Conservation (phyloP, 1,140 invertebrate species). For the Paraescarpia echinospica region DNA sequence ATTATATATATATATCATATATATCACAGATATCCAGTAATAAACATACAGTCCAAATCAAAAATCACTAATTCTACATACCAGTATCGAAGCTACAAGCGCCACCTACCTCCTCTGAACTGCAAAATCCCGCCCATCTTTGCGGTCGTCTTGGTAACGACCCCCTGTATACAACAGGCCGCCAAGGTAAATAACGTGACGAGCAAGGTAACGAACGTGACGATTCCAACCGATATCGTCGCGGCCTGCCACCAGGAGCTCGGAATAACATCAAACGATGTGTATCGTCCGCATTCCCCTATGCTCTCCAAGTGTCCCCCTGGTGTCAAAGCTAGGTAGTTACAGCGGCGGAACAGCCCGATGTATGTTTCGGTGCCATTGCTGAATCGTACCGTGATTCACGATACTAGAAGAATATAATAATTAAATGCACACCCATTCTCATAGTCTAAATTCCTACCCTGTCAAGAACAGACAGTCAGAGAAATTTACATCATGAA, state of each 20-base stretch:
- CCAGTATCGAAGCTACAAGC: neutral
- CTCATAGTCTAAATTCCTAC: too few species aligned
- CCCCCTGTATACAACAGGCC: slow-evolving; percentile 68
- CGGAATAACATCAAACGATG: slow-evolving; percentile 71
- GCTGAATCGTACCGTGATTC: slow-evolving; percentile 32
- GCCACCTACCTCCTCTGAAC: slow-evolving; percentile 66
- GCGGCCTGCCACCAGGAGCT: slow-evolving; percentile 71
- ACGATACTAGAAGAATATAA: too few species aligned
- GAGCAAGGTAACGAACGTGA: slow-evolving; percentile 65
- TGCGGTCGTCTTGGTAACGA: slow-evolving; percentile 65
- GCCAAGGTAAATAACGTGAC: slow-evolving; percentile 66
- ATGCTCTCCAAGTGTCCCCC: slow-evolving; percentile 57
- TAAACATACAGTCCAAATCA: too few species aligned
- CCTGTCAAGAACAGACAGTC: too few species aligned
- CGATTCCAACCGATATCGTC: slow-evolving; percentile 67
- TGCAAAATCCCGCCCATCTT: slow-evolving; percentile 67
- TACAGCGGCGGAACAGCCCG: slow-evolving; percentile 70
- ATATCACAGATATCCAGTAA: too few species aligned
- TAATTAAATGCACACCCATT: too few species aligned
- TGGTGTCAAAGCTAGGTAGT: slow-evolving; percentile 63
- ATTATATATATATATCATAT: too few species aligned
- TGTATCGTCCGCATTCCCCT: slow-evolving; percentile 69
- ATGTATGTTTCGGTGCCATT: slow-evolving; percentile 62
- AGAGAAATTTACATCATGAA: too few species aligned
- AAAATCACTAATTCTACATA: too few species aligned